Conservation (phyloP, 2,113 vertebrate genomes). For the Cephalopterus ornatus region DNA sequence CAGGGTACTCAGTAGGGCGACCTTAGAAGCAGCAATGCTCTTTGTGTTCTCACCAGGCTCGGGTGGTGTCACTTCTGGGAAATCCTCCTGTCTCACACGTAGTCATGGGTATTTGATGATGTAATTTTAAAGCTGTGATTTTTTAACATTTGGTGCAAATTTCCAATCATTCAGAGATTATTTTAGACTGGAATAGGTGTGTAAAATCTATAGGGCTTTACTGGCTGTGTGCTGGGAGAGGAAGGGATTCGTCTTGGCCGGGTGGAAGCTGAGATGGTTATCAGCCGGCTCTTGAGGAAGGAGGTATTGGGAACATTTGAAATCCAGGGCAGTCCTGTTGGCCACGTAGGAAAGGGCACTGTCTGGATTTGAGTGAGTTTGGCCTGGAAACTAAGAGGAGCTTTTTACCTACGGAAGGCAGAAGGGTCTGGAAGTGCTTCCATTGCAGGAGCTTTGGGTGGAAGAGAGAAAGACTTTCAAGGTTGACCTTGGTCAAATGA, state of each 20-base stretch:
- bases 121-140: neutral
- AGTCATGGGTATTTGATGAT: accelerated
- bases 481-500: accelerated
- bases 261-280: neutral
- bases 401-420: neutral
- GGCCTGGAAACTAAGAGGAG: neutral
- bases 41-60: neutral
- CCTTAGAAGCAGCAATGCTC: neutral
- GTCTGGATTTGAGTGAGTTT: neutral
- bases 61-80: neutral
- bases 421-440: neutral
- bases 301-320: neutral
- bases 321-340: neutral
- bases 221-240: neutral
- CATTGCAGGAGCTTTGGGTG: neutral
- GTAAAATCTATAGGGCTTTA: neutral
- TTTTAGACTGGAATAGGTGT: neutral
- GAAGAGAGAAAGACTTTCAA: neutral
- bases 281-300: neutral
- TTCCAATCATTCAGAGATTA: neutral
- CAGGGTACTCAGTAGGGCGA: too few relatives aligned
- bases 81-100: neutral
- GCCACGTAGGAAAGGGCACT: neutral
- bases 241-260: neutral
- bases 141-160: neutral